phyloP scores from a whole-genome alignment of 2,113 vertebrate species.

The Alosa alosa region DNA sequence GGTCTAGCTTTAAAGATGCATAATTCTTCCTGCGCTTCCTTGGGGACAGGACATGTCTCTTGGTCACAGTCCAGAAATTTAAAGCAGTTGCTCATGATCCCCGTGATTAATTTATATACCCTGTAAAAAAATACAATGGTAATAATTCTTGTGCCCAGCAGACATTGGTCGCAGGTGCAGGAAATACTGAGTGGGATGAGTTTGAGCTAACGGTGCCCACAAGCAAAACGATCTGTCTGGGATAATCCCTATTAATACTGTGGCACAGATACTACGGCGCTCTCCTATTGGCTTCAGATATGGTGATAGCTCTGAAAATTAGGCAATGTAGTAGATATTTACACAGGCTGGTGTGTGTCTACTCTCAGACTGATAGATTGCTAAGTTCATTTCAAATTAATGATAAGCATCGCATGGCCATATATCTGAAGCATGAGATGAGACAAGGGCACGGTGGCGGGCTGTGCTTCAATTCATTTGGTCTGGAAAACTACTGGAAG shows the following conservation, averaged over 20 bases:
- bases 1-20: slow-evolving; percentile 68
- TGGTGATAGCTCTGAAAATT: slow-evolving; percentile 61
- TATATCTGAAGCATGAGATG: slow-evolving; percentile 30
- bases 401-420: slow-evolving; percentile 46
- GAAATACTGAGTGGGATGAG: slow-evolving; percentile 72
- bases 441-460: neutral
- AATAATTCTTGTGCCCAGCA: slow-evolving; percentile 68
- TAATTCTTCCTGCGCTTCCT: slow-evolving; percentile 51
- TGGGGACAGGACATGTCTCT: slow-evolving; percentile 60
- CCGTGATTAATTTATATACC: slow-evolving; percentile 73
- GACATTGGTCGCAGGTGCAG: slow-evolving; percentile 71
- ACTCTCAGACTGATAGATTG: slow-evolving; percentile 39
- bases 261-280: slow-evolving; percentile 63
- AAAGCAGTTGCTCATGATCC: slow-evolving; percentile 67
- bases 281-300: slow-evolving; percentile 52
- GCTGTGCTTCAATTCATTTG: slow-evolving; percentile 62
- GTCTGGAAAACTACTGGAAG: slow-evolving; percentile 12
- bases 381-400: slow-evolving; percentile 53
- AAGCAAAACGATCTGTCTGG: slow-evolving; percentile 70
- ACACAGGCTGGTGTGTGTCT: slow-evolving; percentile 52
- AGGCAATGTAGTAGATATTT: slow-evolving; percentile 57
- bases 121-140: slow-evolving; percentile 67
- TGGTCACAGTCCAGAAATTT: slow-evolving; percentile 70
- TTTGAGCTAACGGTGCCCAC: slow-evolving; percentile 73
- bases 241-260: slow-evolving; percentile 71